Evolutionary conservation across 2,888 invertebrate species (phyloP).

Genomic region (Drosophila kanekoi): DNA sequence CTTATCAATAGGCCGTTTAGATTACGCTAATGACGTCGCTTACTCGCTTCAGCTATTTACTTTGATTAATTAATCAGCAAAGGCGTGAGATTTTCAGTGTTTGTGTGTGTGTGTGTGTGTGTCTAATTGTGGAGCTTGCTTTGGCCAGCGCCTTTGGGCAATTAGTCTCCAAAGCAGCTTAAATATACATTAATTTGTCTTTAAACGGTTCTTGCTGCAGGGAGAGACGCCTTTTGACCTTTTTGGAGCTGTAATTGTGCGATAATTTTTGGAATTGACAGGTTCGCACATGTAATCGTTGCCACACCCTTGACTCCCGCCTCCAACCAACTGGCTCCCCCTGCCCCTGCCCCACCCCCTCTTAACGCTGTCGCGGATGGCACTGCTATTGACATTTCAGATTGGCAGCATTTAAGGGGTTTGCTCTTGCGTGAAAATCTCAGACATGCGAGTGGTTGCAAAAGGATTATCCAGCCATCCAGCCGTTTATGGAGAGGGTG

Average conservation of each 20-base stretch:
- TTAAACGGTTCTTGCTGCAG: slow-evolving; percentile 53
- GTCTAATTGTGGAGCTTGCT: slow-evolving; percentile 17
- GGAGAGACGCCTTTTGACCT: slow-evolving; percentile 34
- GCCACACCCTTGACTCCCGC: slow-evolving; percentile 8
- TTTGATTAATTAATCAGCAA: slow-evolving; percentile 82
- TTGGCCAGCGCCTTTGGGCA: slow-evolving; percentile 57
- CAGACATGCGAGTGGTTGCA: slow-evolving; percentile 60
- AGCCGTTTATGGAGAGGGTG: slow-evolving; percentile 16
- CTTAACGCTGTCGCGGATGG: slow-evolving; percentile 6
- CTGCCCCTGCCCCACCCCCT: background rate
- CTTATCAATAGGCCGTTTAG: slow-evolving; percentile 81
- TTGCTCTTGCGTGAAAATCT: slow-evolving; percentile 77
- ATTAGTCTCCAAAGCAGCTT: slow-evolving; percentile 80
- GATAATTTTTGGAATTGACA: slow-evolving; percentile 63
- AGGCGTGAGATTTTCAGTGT: slow-evolving; percentile 73
- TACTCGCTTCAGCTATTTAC: slow-evolving; percentile 64
- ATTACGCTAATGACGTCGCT: slow-evolving; percentile 76
- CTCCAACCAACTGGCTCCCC: background rate
- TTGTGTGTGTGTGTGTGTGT: slow-evolving; percentile 11
- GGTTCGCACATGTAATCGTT: slow-evolving; percentile 52
- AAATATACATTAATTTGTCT: slow-evolving; percentile 79
- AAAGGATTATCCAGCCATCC: slow-evolving; percentile 74
- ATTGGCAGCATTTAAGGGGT: slow-evolving; percentile 65
- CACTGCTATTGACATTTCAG: slow-evolving; percentile 82
- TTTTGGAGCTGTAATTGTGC: slow-evolving; percentile 47